phyloP scores from a whole-genome alignment of 2,797 vertebrate genomes.

The Gambelia wislizenii region DNA sequence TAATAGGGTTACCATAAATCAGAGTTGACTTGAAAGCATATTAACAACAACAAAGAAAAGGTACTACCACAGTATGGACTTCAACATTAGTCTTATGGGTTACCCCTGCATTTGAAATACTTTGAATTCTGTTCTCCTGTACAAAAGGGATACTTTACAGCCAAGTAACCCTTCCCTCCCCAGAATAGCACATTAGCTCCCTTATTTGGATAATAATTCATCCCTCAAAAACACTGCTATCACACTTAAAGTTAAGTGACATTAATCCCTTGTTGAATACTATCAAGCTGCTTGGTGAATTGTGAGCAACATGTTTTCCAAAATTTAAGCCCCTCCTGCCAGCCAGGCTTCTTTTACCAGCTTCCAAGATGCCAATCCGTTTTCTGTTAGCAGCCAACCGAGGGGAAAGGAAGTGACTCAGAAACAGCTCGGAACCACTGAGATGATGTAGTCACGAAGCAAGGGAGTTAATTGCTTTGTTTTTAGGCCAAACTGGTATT shows the following conservation, averaged over 20 bases:
- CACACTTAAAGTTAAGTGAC: background rate
- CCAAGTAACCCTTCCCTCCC: background rate
- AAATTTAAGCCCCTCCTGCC: background rate
- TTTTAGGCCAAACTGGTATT: background rate
- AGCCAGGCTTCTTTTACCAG: background rate
- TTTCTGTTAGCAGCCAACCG: background rate
- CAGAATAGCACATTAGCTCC: background rate
- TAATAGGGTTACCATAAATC: no score
- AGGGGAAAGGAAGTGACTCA: constrained; percentile 29
- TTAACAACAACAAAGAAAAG: no score
- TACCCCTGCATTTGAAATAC: background rate
- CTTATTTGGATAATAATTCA: background rate
- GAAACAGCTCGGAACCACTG: background rate
- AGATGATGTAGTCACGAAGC: background rate
- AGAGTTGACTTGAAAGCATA: no score
- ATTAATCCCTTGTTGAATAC: background rate
- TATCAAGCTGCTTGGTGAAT: background rate
- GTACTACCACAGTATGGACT: no score
- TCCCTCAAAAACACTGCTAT: background rate
- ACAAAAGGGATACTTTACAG: no score
- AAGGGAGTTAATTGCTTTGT: background rate
- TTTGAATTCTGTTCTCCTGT: background rate
- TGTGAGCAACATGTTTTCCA: background rate
- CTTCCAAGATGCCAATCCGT: background rate
- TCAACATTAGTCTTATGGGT: no score